These are phyloP conservation scores for Drosophila mercatorum DNA, from an alignment of 2,888 invertebrate genomes.

Conservation along the genomic window DNA sequence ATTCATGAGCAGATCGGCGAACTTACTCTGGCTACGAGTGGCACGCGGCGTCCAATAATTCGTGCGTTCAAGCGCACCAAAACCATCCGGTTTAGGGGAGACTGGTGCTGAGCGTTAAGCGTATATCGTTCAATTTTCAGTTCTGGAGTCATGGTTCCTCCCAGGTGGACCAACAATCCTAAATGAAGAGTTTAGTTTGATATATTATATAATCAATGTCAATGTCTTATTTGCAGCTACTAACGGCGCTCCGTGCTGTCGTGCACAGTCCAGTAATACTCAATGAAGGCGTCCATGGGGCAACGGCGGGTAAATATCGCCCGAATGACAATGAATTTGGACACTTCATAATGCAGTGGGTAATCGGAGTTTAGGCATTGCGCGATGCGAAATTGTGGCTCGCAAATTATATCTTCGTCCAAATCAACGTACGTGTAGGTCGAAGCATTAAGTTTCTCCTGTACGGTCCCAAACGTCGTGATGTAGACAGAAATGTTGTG, in stretches of 20 bases:
- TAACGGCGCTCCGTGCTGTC: conserved; percentile 49
- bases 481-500: background rate
- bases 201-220: background rate
- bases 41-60: background rate
- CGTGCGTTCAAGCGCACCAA: conserved; percentile 3
- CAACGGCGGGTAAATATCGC: conserved; percentile 30
- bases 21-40: conserved; percentile 1
- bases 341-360: background rate
- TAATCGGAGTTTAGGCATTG: background rate
- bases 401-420: background rate
- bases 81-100: conserved; percentile 36
- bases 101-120: conserved; percentile 34
- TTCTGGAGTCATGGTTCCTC: conserved; percentile 44
- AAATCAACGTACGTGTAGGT: conserved; percentile 1
- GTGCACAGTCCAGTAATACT: conserved; percentile 52
- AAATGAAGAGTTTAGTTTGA: background rate
- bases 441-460: background rate
- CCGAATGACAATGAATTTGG: background rate
- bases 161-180: conserved; percentile 40
- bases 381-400: background rate
- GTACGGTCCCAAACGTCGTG: background rate
- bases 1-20: background rate
- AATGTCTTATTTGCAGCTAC: background rate
- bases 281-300: conserved; percentile 44
- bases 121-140: conserved; percentile 37